Base-by-base conservation (phyloP, 2,797 vertebrate species). In the Tinamus major region DNA sequence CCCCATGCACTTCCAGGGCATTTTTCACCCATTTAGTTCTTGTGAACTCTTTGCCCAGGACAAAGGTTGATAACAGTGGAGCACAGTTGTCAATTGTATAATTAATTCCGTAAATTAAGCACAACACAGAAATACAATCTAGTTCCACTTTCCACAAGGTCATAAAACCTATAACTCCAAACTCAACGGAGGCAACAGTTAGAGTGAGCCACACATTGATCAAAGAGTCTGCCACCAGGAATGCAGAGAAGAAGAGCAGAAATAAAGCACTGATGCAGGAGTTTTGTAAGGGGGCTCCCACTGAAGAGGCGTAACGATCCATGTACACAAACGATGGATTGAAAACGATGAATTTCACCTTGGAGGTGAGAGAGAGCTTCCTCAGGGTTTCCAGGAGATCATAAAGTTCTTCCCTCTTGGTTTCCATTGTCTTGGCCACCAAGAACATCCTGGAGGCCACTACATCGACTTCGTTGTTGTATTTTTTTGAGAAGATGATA, bases 301-400 rank as follows among this genome's bases (percentile, higher is more conserved):
- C 98, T 21, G 99, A 99, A 18, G 99, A 98, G 20, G 99, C 98
- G 9, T 99, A 99, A 96, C 99, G 98, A 97, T 99, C 99, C 98
- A 99, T 98, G 97, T 98, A 99, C 91, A 99, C 99, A 84, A 99
- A 99, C 3, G 99, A 99, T 2, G 99, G 99, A 97, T 99, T 99
- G 91, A 99, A 99, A 98, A 99, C 99, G 0, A 99, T 98, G 97
- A 99, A 99, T 96, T 99, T 99, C 85, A 99, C 99, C 61, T 99
- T 98, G 31, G 99, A 99, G 51, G 99, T 99, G 90, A 99, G 98
- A 3, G 99, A 99, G 88, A 99, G 97, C 93, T 99, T 98, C 44
- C 99, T 98, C 92, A 99, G 97, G 13, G 99, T 99, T 97, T 99
- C 99, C 97, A 99, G 98, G 94, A 99, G 98, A 96, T 98, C 98